A percentile compares a stretch with the other conserved stretches of the same genome.
phyloP scores from a whole-genome alignment of 2,797 vertebrate genomes.

The Hoplostethus mediterraneus region DNA sequence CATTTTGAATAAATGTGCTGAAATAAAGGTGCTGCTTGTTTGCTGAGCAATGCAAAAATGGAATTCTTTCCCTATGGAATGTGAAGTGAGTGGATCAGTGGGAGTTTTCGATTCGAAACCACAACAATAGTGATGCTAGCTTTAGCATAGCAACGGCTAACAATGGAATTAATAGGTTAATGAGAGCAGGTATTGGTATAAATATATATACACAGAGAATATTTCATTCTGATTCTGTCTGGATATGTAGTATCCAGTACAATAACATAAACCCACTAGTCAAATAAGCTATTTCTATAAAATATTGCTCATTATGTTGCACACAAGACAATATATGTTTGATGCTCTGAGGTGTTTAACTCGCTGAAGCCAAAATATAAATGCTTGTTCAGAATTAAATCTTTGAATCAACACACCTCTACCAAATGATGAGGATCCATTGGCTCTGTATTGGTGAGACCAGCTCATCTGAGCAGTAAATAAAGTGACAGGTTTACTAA shows the following conservation, averaged over 20 bases:
- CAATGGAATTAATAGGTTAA: background rate
- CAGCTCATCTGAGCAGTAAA: background rate
- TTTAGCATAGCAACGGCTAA: background rate
- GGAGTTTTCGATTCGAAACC: background rate
- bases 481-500: background rate
- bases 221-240: no score
- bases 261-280: no score
- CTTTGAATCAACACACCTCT: background rate
- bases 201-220: background rate
- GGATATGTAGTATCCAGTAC: no score
- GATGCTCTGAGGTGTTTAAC: conserved; percentile 5
- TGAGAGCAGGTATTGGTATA: background rate
- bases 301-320: background rate
- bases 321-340: background rate
- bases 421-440: background rate
- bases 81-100: conserved; percentile 2
- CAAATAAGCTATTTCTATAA: no score
- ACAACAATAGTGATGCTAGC: background rate
- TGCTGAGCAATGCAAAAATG: conserved; percentile 6
- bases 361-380: background rate
- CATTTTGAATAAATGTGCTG: conserved; percentile 2
- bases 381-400: no score
- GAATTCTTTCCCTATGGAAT: conserved; percentile 3
- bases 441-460: background rate
- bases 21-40: conserved; percentile 11